Percentiles rank a stretch among this genome's conserved stretches.
Conservation (phyloP, 2,113 vertebrate genomes). For the Pterocles orientalis region DNA sequence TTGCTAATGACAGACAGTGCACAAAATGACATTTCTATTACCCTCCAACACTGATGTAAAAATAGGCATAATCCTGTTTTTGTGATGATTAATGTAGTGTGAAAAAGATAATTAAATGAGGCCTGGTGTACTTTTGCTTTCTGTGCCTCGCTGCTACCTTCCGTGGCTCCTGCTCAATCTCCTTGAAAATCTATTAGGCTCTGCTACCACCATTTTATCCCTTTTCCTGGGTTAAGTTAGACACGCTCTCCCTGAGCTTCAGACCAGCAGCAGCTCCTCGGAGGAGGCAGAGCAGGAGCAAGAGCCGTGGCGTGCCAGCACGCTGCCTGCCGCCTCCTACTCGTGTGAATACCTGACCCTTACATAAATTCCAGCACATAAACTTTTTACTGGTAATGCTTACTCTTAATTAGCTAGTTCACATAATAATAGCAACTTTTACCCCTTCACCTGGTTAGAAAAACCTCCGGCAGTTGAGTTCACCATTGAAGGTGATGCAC, state of each 20-base stretch:
- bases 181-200: slow-evolving; percentile 64
- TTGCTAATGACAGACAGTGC: slow-evolving; percentile 59
- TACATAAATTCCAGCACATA: neutral
- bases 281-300: neutral
- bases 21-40: slow-evolving; percentile 71
- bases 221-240: neutral
- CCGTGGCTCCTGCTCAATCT: slow-evolving; percentile 52
- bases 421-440: neutral
- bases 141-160: slow-evolving; percentile 57
- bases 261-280: neutral
- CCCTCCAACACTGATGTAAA: slow-evolving; percentile 70
- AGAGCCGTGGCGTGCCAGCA: neutral
- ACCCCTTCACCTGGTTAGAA: neutral
- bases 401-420: neutral
- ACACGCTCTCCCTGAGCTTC: neutral
- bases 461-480: neutral
- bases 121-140: slow-evolving; percentile 73
- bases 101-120: slow-evolving; percentile 78
- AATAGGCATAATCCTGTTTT: slow-evolving; percentile 72
- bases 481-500: neutral
- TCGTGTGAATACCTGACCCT: neutral
- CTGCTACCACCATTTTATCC: slow-evolving; percentile 29
- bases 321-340: neutral
- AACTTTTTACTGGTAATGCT: neutral
- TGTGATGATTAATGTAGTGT: slow-evolving; percentile 78